These are phyloP conservation scores for Xerus rutilus DNA, from an alignment of 2,797 vertebrate species.

Conservation along the genomic window DNA sequence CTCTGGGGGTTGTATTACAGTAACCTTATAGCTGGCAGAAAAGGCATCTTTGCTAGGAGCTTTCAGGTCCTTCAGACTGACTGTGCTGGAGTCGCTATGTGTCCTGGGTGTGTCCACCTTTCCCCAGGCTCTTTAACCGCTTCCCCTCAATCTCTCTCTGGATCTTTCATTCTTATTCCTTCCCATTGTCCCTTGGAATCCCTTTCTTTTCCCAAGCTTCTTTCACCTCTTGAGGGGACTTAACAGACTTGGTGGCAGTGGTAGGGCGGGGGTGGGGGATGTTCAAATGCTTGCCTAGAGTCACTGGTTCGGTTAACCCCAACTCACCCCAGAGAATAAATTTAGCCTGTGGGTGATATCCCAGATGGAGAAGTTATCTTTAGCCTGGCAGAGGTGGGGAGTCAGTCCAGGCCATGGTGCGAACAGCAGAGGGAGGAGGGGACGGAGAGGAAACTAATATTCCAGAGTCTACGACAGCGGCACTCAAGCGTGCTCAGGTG, in stretches of 20 bases:
- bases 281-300: background rate
- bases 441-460: background rate
- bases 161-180: background rate
- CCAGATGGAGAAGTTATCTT: slow-evolving; percentile 75
- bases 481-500: slow-evolving; percentile 30
- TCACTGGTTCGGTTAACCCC: slow-evolving; percentile 52
- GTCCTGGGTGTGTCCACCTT: background rate
- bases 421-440: background rate
- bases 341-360: slow-evolving; percentile 63
- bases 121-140: background rate
- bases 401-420: slow-evolving; percentile 41
- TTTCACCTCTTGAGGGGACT: background rate
- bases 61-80: background rate
- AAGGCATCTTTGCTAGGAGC: slow-evolving; percentile 48
- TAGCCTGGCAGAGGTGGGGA: slow-evolving; percentile 65
- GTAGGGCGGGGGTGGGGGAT: background rate
- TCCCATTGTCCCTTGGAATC: accelerated
- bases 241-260: too few species aligned
- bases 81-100: background rate
- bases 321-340: slow-evolving; percentile 68
- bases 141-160: background rate
- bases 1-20: slow-evolving; percentile 64
- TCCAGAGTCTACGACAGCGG: background rate
- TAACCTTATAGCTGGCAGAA: slow-evolving; percentile 38
- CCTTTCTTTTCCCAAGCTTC: background rate